Evolutionary conservation across 2,888 invertebrate genomes (phyloP).

Genomic region (Endomychus coccineus): DNA sequence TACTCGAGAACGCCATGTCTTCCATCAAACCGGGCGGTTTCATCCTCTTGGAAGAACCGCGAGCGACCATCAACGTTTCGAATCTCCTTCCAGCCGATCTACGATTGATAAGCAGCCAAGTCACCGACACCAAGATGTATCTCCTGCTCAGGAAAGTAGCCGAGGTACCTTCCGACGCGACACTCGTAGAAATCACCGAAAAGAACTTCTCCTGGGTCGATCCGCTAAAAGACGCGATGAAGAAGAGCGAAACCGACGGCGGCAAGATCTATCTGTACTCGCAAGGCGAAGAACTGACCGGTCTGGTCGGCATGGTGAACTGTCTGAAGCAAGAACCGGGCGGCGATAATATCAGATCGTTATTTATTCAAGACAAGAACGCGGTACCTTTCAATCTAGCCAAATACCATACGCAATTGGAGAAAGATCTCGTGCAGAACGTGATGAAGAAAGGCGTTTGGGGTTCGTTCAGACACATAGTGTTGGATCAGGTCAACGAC

Average conservation of each 20-base stretch:
- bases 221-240: conserved; percentile 65
- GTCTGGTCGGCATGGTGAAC: conserved; percentile 81
- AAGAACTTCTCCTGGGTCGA: conserved; percentile 75
- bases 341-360: conserved; percentile 66
- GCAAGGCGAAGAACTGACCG: conserved; percentile 61
- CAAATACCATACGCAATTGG: conserved; percentile 56
- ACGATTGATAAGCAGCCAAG: conserved; percentile 54
- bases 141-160: conserved; percentile 57
- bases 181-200: conserved; percentile 62
- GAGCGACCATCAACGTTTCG: conserved; percentile 41
- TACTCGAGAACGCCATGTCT: conserved; percentile 52
- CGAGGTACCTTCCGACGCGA: conserved; percentile 36
- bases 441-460: conserved; percentile 73
- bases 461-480: conserved; percentile 83
- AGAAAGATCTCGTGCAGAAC: conserved; percentile 78
- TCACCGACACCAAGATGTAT: conserved; percentile 56
- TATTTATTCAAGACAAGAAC: conserved; percentile 60
- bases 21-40: conserved; percentile 64
- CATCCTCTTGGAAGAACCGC: conserved; percentile 65
- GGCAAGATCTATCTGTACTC: conserved; percentile 62
- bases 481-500: conserved; percentile 47
- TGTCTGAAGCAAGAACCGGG: conserved; percentile 86
- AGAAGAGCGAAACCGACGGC: conserved; percentile 53
- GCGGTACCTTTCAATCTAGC: conserved; percentile 54
- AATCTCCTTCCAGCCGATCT: conserved; percentile 44